Percentiles rank a stretch among this genome's conserved stretches.
Evolutionary conservation across 2,113 vertebrate species (phyloP).

Genomic region (Nesogale talazaci): DNA sequence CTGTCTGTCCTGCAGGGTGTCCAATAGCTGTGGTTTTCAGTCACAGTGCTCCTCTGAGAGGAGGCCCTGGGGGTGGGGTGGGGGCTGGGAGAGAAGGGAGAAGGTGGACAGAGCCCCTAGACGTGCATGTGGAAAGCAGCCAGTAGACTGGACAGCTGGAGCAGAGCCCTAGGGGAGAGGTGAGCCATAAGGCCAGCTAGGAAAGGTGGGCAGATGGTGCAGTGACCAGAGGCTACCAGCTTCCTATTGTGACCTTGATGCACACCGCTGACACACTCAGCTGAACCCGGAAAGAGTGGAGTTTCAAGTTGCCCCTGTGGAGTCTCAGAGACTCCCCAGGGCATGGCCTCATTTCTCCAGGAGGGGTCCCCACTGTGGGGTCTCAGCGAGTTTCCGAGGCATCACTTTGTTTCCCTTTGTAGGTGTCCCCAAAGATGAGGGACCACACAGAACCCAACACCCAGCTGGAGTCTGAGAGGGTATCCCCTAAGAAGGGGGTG

Average conservation of each 20-base stretch:
- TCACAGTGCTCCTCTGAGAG: too few relatives aligned
- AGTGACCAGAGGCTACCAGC: neutral
- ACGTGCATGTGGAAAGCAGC: too few relatives aligned
- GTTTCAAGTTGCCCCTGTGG: neutral
- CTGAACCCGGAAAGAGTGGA: neutral
- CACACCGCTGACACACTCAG: neutral
- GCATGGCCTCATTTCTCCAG: too few relatives aligned
- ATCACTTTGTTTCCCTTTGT: neutral
- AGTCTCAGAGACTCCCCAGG: too few relatives aligned
- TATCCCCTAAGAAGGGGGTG: neutral
- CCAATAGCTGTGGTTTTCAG: too few relatives aligned
- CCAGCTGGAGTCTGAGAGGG: neutral
- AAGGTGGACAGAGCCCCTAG: too few relatives aligned
- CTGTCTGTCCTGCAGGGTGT: too few relatives aligned
- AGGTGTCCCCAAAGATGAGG: neutral
- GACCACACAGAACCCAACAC: neutral
- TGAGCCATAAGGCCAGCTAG: fast-evolving
- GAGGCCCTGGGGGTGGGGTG: too few relatives aligned
- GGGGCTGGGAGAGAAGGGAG: too few relatives aligned
- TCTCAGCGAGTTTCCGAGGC: too few relatives aligned
- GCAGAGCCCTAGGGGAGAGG: neutral
- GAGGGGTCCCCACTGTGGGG: too few relatives aligned
- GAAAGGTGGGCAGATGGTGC: neutral
- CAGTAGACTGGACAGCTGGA: neutral
- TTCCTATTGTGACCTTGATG: neutral